These are phyloP conservation scores for Habroteleia sp. DNA, from an alignment of 2,888 invertebrate genomes.

Conservation along the genomic window DNA sequence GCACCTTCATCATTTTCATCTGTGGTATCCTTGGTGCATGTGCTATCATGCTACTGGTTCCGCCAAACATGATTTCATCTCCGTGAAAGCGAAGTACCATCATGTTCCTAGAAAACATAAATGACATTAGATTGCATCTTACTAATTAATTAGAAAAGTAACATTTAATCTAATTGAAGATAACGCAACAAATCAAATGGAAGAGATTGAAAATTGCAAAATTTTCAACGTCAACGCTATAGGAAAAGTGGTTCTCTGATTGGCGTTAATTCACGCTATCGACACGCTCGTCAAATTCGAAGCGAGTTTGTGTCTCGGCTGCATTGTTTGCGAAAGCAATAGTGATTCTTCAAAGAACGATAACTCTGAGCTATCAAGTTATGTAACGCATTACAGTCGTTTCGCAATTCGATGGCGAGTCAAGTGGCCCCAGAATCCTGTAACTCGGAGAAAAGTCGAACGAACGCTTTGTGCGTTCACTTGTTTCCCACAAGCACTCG, in stretches of 20 bases:
- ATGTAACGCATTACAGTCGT: slow-evolving; percentile 57
- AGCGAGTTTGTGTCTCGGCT: slow-evolving; percentile 10
- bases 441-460: slow-evolving; percentile 57
- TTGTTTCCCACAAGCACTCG: slow-evolving; percentile 7
- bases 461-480: slow-evolving; percentile 52
- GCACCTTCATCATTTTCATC: slow-evolving; percentile 91
- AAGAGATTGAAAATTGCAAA: no score
- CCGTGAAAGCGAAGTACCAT: slow-evolving; percentile 88
- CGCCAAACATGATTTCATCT: slow-evolving; percentile 85
- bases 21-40: slow-evolving; percentile 86
- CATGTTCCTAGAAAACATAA: slow-evolving; percentile 85
- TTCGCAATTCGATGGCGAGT: slow-evolving; percentile 62
- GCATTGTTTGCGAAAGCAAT: slow-evolving; percentile 40
- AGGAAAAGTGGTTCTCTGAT: no score
- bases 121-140: no score
- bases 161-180: no score
- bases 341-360: slow-evolving; percentile 53
- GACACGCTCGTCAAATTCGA: slow-evolving; percentile 21
- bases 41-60: slow-evolving; percentile 81
- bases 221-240: no score
- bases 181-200: no score
- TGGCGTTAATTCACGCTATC: neutral
- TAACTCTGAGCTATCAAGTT: slow-evolving; percentile 51
- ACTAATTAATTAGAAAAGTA: no score
- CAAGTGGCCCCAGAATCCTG: slow-evolving; percentile 61